Evolutionary conservation across 1,140 invertebrate genomes (phyloP), one percentile per base, ranked within the genome.

Genomic region (Helicoverpa armigera): DNA sequence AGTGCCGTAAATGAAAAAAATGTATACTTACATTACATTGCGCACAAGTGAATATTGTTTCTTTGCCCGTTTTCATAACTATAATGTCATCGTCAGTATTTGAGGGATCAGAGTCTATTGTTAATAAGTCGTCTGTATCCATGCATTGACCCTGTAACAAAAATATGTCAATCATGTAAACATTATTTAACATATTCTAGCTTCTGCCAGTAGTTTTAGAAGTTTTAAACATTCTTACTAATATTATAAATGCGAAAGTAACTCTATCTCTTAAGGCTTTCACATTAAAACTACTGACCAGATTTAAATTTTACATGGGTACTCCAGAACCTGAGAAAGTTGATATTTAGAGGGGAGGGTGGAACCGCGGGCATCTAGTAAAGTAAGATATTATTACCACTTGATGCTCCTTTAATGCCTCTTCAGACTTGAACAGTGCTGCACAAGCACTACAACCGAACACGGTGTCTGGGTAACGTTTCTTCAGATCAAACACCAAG

Each of bases 361-460:
- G n/a, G n/a, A n/a, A n/a, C n/a, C n/a, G n/a, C n/a, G n/a, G n/a
- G n/a, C n/a, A n/a, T n/a, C n/a, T n/a, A n/a, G n/a, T n/a, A n/a
- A n/a, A n/a, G n/a, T n/a, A n/a, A n/a, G n/a, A 23, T 23, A 43
- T 58, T 35, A 29, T 53, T 82, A 91, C 88, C 85, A 87, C 80
- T 82, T 89, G 86, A 79, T 93, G 91, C n/a, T 85, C 69, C 53
- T 82, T 80, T 43, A 93, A 77, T 11, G 80, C 79, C 31, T 86
- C 61, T 70, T 89, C 83, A 13, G 86, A 84, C 11, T 86, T 84
- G 63, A 89, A 93, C 14, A 91, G 61, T 2, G 83, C 75, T 1
- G 89, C 91, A 76, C 92, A 94, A 9, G 82, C 70, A 51, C 86
- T 86, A 63, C 92, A 94, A 2, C 90, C 91, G 63, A 86, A 90